Conservation (phyloP, 2,113 vertebrate genomes). For the Cnemophilus loriae region DNA sequence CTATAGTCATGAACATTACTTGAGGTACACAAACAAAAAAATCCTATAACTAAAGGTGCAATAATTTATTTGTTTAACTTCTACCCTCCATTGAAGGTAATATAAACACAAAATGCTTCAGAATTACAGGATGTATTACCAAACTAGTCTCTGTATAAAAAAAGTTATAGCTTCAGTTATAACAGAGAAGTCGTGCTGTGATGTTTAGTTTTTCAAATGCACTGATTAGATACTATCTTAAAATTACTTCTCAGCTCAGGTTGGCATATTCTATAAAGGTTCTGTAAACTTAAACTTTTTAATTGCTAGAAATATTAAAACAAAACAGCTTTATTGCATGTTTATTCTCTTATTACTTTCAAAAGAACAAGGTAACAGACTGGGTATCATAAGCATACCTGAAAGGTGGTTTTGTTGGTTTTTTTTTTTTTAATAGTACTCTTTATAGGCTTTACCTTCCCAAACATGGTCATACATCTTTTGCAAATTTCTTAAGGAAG, state of each 20-base stretch:
- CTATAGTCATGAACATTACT: constrained; percentile 47
- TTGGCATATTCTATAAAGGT: constrained; percentile 72
- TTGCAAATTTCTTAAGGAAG: constrained; percentile 49
- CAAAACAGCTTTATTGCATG: constrained; percentile 61
- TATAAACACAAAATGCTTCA: constrained; percentile 65
- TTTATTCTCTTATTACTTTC: constrained; percentile 61
- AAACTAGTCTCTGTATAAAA: constrained; percentile 68
- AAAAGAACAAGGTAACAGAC: constrained; percentile 45
- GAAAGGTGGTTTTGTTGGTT: not conserved
- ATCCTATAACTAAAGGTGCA: constrained; percentile 59
- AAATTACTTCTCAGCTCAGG: constrained; percentile 51
- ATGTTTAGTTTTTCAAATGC: constrained; percentile 61
- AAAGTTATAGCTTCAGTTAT: constrained; percentile 60
- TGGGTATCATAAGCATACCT: constrained; percentile 46
- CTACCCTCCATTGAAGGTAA: constrained; percentile 65
- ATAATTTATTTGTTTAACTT: constrained; percentile 71
- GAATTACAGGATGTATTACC: constrained; percentile 66
- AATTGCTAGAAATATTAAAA: constrained; percentile 70
- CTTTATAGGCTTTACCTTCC: constrained; percentile 28
- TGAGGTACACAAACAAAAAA: constrained; percentile 62
- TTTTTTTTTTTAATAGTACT: not conserved
- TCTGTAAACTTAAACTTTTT: constrained; percentile 72
- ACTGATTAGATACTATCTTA: constrained; percentile 48
- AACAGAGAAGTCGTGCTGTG: constrained; percentile 44
- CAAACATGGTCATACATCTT: constrained; percentile 9